Evolutionary conservation across 1,140 invertebrate species (phyloP).

Genomic region (Stenopsyche tienmushanensis): DNA sequence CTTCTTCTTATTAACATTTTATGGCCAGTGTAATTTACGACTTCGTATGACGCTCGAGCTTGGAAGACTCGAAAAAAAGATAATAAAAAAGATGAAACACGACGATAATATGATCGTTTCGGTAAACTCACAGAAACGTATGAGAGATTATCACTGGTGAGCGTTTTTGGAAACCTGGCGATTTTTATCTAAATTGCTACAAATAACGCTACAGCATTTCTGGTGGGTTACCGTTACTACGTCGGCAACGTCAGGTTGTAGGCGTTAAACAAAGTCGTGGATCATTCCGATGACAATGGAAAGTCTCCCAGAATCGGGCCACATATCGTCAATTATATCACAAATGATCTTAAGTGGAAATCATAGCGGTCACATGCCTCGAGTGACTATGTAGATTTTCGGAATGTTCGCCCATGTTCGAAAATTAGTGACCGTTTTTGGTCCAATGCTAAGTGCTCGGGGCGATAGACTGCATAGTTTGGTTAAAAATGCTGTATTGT

Average conservation of each 20-base stretch:
- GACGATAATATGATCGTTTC: not conserved
- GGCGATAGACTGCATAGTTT: too few species aligned
- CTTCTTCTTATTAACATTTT: not conserved
- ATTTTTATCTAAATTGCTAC: conserved; percentile 8
- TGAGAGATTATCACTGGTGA: not conserved
- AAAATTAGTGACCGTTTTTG: too few species aligned
- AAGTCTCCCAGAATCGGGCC: too few species aligned
- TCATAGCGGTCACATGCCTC: too few species aligned
- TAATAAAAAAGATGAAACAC: not conserved
- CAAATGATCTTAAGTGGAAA: too few species aligned
- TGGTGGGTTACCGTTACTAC: not conserved
- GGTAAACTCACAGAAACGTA: not conserved
- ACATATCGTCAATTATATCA: too few species aligned
- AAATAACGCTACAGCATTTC: not conserved
- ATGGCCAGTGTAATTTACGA: not conserved
- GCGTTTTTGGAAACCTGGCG: not conserved
- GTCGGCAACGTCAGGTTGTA: too few species aligned
- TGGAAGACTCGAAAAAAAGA: not conserved
- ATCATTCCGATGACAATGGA: conserved; percentile 2
- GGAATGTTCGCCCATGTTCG: too few species aligned
- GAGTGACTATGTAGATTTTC: too few species aligned
- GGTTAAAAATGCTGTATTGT: too few species aligned
- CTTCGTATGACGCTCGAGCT: not conserved
- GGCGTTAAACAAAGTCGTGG: not conserved
- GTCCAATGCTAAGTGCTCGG: too few species aligned